phyloP scores from a whole-genome alignment of 2,113 vertebrate species.

The Chloropsis hardwickii region DNA sequence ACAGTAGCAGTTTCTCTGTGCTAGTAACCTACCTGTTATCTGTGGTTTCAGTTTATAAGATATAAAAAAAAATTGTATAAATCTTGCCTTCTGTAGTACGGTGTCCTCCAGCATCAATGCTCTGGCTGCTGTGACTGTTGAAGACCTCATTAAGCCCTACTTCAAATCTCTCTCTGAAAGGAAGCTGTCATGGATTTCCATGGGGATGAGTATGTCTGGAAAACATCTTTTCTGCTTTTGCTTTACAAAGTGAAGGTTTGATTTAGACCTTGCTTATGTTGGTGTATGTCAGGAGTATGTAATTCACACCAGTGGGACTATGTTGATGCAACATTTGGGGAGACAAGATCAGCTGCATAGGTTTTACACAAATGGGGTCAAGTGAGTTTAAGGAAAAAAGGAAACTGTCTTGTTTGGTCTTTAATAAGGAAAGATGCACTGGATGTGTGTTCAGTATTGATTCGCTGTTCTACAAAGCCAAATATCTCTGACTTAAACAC shows the following conservation, averaged over 20 bases:
- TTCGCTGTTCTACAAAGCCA: not conserved
- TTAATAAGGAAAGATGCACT: not conserved
- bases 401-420: not conserved
- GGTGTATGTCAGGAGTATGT: not conserved
- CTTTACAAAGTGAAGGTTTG: not conserved
- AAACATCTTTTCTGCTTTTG: not conserved
- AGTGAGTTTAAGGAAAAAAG: not conserved
- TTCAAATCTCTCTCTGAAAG: constrained; percentile 72
- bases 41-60: not conserved
- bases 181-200: constrained; percentile 83
- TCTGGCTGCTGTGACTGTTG: constrained; percentile 86
- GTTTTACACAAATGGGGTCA: not conserved
- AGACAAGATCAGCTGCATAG: accelerated
- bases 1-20: not conserved
- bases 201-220: constrained; percentile 82
- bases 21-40: not conserved
- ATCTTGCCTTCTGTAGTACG: constrained; percentile 71
- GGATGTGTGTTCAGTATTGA: not conserved
- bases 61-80: not conserved
- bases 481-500: not conserved
- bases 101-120: constrained; percentile 93
- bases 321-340: not conserved
- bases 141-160: constrained; percentile 81
- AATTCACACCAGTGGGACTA: not conserved
- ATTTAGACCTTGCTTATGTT: not conserved